These are phyloP conservation scores for Dermolepida albohirtum DNA, from an alignment of 2,888 invertebrate genomes.

Conservation along the genomic window DNA sequence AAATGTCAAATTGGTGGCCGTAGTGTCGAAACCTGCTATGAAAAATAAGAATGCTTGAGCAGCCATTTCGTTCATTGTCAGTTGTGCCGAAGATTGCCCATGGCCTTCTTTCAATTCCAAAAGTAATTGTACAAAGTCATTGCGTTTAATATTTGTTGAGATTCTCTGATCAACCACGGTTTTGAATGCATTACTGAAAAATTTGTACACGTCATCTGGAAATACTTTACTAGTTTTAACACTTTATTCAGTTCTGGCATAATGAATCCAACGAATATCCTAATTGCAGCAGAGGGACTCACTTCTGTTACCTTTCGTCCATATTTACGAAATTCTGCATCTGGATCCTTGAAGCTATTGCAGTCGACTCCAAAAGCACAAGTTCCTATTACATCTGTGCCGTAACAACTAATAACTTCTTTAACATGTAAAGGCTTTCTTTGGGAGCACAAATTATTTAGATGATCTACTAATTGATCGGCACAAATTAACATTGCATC, in stretches of 20 bases:
- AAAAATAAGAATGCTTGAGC: slow-evolving; percentile 63
- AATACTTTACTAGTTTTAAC: slow-evolving; percentile 45
- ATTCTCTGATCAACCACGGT: slow-evolving; percentile 53
- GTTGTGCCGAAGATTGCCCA: not conserved
- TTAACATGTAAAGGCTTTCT: slow-evolving; percentile 15
- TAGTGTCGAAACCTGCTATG: slow-evolving; percentile 65
- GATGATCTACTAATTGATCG: slow-evolving; percentile 6
- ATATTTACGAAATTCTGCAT: slow-evolving; percentile 35
- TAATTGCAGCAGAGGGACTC: not conserved
- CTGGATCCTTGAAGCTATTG: slow-evolving; percentile 26
- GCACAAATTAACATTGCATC: slow-evolving; percentile 5
- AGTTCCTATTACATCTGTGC: slow-evolving; percentile 38
- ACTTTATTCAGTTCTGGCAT: slow-evolving; percentile 46
- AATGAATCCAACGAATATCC: slow-evolving; percentile 43
- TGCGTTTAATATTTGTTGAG: slow-evolving; percentile 47
- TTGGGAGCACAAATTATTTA: not conserved
- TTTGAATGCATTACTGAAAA: slow-evolving; percentile 55
- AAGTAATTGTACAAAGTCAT: slow-evolving; percentile 60
- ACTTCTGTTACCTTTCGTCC: slow-evolving; percentile 1
- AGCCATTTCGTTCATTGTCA: slow-evolving; percentile 45
- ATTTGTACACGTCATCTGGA: slow-evolving; percentile 50
- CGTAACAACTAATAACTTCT: slow-evolving; percentile 32
- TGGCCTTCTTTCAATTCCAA: slow-evolving; percentile 49
- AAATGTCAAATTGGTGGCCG: slow-evolving; percentile 61
- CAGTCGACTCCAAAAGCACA: slow-evolving; percentile 35